Conservation (phyloP, 2,797 vertebrate species). For the Holocentrus rufus region DNA sequence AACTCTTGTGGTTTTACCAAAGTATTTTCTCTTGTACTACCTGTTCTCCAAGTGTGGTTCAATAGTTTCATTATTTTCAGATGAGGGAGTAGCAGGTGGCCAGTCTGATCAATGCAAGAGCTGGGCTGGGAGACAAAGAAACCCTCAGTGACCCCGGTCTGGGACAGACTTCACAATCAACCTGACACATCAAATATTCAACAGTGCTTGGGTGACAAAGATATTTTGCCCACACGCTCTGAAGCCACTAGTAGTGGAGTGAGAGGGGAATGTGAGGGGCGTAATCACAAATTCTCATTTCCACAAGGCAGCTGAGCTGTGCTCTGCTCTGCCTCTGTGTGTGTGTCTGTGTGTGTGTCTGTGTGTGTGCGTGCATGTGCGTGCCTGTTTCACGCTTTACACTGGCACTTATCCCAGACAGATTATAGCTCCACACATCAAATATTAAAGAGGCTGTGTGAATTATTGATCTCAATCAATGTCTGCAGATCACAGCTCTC, state of each 20-base stretch:
- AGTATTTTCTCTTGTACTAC: slow-evolving; percentile 19
- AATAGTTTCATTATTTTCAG: slow-evolving; percentile 53
- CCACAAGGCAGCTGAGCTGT: slow-evolving; percentile 21
- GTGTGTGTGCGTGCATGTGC: background rate
- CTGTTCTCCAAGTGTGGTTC: slow-evolving; percentile 31
- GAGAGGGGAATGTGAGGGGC: slow-evolving; percentile 10
- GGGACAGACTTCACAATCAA: slow-evolving; percentile 52
- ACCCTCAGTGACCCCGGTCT: slow-evolving; percentile 11
- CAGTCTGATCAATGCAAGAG: slow-evolving; percentile 43
- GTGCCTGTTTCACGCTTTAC: slow-evolving; percentile 32
- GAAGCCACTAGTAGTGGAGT: slow-evolving; percentile 9
- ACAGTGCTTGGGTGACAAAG: slow-evolving; percentile 18
- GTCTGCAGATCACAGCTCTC: slow-evolving; percentile 72
- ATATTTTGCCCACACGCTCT: slow-evolving; percentile 1
- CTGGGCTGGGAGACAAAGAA: slow-evolving; percentile 13
- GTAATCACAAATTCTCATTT: slow-evolving; percentile 53
- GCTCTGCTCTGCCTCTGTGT: slow-evolving; percentile 7
- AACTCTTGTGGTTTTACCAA: slow-evolving; percentile 4
- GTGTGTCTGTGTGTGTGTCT: slow-evolving; percentile 27
- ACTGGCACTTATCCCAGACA: slow-evolving; percentile 49
- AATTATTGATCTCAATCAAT: slow-evolving; percentile 78
- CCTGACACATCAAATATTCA: slow-evolving; percentile 70
- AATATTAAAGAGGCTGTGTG: slow-evolving; percentile 68
- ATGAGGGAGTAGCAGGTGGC: slow-evolving; percentile 43
- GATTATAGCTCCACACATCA: slow-evolving; percentile 64